Conservation (phyloP, 2,888 invertebrate genomes). For the Sepiola atlantica region DNA sequence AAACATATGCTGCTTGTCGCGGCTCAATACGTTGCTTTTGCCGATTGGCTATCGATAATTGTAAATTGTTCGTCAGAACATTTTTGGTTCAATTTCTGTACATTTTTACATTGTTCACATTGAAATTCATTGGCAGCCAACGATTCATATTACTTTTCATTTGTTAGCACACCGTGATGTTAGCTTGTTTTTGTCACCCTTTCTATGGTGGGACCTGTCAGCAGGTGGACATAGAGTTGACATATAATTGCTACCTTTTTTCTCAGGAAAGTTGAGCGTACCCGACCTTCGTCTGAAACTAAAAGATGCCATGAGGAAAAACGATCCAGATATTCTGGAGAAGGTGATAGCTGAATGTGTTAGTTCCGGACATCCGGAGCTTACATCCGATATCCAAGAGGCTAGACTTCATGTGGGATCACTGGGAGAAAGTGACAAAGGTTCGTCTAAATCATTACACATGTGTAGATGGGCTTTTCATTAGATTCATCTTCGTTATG, state of each 20-base stretch:
- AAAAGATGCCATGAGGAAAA: neutral
- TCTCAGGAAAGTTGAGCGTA: neutral
- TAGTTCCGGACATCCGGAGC: constrained; percentile 15
- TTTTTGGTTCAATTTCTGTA: no score
- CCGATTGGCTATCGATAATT: no score
- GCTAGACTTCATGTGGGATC: neutral
- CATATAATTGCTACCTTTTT: neutral
- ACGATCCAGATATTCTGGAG: neutral
- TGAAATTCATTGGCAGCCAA: no score
- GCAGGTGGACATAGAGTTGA: neutral
- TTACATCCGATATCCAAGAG: neutral
- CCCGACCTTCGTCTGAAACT: neutral
- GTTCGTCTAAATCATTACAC: neutral
- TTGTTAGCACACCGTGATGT: no score
- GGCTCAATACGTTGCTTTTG: no score
- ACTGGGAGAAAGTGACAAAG: neutral
- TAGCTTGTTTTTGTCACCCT: neutral
- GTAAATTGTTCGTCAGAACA: no score
- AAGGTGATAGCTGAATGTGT: neutral
- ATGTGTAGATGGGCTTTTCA: neutral
- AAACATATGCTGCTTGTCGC: no score
- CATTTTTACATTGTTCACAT: no score
- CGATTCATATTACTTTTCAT: no score
- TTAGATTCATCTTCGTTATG: neutral
- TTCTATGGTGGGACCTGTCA: neutral